These are phyloP conservation scores for Abrostola tripartita DNA, from an alignment of 2,888 invertebrate genomes.

Conservation along the genomic window DNA sequence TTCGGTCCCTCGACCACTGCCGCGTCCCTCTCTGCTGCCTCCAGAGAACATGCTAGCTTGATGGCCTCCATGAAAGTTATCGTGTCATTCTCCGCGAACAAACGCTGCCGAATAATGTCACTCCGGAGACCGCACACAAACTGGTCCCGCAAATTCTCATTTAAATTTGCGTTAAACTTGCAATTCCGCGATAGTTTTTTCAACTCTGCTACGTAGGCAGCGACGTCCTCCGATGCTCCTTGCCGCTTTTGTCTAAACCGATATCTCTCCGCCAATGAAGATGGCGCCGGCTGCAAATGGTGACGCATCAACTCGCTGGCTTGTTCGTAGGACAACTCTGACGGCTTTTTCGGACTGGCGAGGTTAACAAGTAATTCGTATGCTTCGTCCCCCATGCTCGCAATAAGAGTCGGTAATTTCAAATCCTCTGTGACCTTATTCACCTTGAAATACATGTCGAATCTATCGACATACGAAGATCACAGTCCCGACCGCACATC, in stretches of 20 bases:
- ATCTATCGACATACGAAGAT: conserved; percentile 37
- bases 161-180: conserved; percentile 6
- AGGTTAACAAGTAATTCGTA: conserved; percentile 39
- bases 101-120: conserved; percentile 29
- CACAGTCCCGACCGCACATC: conserved; percentile 17
- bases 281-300: conserved; percentile 11
- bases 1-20: conserved; percentile 6
- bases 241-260: conserved; percentile 19
- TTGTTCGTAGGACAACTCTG: conserved; percentile 17
- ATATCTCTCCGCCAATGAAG: conserved; percentile 18
- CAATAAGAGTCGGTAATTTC: conserved; percentile 41
- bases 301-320: conserved; percentile 9
- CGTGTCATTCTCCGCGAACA: conserved; percentile 26
- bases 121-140: conserved; percentile 34
- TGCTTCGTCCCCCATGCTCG: conserved; percentile 37
- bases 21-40: conserved; percentile 19
- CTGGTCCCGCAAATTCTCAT: conserved; percentile 27
- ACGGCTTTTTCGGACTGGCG: conserved; percentile 40
- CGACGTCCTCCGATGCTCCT: neutral
- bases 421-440: conserved; percentile 30
- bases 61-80: conserved; percentile 6
- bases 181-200: conserved; percentile 26
- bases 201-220: conserved; percentile 12
- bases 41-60: conserved; percentile 15
- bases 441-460: conserved; percentile 43